Evolutionary conservation across 2,113 vertebrate species (phyloP).

Genomic region (Cyanoramphus novaezelandiae): DNA sequence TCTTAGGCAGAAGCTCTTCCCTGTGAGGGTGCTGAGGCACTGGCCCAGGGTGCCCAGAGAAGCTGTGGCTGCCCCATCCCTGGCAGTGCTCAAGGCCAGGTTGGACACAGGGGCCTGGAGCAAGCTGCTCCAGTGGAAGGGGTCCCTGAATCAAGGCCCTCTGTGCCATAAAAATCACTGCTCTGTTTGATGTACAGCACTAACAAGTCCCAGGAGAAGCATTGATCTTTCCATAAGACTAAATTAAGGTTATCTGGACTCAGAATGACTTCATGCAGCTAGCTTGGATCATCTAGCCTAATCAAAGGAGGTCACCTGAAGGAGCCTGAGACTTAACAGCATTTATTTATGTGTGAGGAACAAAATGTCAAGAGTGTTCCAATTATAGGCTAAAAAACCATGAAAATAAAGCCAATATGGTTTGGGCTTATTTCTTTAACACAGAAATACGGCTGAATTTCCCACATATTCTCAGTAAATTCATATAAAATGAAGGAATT

Average conservation of each 20-base stretch:
- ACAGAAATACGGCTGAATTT: not conserved
- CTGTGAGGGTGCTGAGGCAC: not conserved
- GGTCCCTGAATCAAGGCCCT: not conserved
- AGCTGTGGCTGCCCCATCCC: not conserved
- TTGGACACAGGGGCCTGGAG: not conserved
- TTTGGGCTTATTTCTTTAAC: not conserved
- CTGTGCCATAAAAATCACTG: not conserved
- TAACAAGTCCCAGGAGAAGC: not conserved
- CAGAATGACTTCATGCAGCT: not conserved
- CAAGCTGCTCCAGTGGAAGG: not conserved
- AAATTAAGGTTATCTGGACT: not conserved
- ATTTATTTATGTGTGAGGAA: not conserved
- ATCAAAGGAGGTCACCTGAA: not conserved
- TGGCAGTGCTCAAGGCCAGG: not conserved
- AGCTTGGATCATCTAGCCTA: not conserved
- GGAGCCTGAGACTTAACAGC: not conserved
- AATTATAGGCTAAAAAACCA: not conserved
- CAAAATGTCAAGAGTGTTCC: not conserved
- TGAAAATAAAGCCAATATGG: not conserved
- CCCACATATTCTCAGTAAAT: not conserved
- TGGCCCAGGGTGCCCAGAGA: not conserved
- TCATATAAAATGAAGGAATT: not conserved
- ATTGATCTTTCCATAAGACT: not conserved
- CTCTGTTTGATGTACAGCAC: not conserved
- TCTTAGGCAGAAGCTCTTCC: not conserved